A percentile compares a stretch with the other conserved stretches of the same genome.
Evolutionary conservation across 2,888 invertebrate species (phyloP).

Genomic region (Augochlorella aurata): DNA sequence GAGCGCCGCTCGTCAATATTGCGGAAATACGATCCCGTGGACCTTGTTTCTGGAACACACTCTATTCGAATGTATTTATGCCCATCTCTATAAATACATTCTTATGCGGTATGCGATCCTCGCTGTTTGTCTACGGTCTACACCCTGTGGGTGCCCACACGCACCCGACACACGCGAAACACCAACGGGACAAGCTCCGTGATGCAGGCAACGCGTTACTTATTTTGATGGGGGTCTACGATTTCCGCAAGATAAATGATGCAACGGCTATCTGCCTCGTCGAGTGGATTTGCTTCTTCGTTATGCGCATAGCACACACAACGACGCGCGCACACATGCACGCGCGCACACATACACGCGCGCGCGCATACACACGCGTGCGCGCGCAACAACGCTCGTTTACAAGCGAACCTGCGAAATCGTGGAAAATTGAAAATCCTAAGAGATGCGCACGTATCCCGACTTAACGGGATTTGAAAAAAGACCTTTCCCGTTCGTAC

Average conservation of each 20-base stretch:
- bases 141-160: constrained; percentile 5
- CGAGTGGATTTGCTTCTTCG: constrained; percentile 57
- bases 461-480: constrained; percentile 53
- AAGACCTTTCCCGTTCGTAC: background rate
- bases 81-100: constrained; percentile 34
- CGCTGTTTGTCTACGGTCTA: background rate
- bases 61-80: constrained; percentile 45
- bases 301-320: constrained; percentile 42
- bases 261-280: constrained; percentile 55
- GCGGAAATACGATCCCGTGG: constrained; percentile 34
- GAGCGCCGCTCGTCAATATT: constrained; percentile 12
- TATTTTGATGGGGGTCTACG: constrained; percentile 66
- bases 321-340: no score
- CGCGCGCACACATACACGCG: no score
- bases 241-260: constrained; percentile 68
- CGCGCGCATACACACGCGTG: no score
- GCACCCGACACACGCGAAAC: background rate
- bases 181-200: constrained; percentile 21
- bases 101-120: constrained; percentile 24
- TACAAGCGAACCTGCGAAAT: constrained; percentile 33
- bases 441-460: constrained; percentile 13
- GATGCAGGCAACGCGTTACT: constrained; percentile 45
- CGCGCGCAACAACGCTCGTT: constrained; percentile 25
- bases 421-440: constrained; percentile 47
- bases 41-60: constrained; percentile 37